Conservation (phyloP, 2,113 vertebrate species). For the Gasterosteus aculeatus region DNA sequence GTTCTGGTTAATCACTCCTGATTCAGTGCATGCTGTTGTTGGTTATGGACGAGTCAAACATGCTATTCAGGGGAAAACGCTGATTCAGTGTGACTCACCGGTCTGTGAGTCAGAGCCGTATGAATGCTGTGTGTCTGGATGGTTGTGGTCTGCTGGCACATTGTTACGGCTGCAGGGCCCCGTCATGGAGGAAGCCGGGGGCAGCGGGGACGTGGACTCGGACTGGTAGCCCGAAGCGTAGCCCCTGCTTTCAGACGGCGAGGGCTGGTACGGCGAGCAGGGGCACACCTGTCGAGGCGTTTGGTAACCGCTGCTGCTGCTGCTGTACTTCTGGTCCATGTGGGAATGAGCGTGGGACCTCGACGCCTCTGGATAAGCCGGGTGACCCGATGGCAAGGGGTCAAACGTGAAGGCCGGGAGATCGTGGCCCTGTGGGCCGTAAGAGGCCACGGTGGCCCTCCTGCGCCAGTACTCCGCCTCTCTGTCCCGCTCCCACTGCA, state of each 20-base stretch:
- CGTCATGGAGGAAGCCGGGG: constrained; percentile 63
- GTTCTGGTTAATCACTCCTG: constrained; percentile 2
- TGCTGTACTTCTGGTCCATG: constrained; percentile 86
- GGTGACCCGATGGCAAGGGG: constrained; percentile 81
- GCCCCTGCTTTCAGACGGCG: constrained; percentile 82
- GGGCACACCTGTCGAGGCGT: constrained; percentile 78
- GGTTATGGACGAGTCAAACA: constrained; percentile 16
- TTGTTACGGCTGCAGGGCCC: constrained; percentile 67
- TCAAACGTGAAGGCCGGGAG: constrained; percentile 80
- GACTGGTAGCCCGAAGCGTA: constrained; percentile 84
- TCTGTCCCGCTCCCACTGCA: constrained; percentile 81
- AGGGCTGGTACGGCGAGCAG: constrained; percentile 82
- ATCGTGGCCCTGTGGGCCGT: constrained; percentile 77
- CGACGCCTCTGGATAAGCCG: constrained; percentile 78
- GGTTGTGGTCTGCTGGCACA: constrained; percentile 55
- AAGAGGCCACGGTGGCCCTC: constrained; percentile 78
- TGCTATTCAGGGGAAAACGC: constrained; percentile 4
- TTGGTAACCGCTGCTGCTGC: constrained; percentile 82
- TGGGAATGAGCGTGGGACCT: constrained; percentile 78
- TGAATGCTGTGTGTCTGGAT: constrained; percentile 67
- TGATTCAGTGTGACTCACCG: constrained; percentile 62
- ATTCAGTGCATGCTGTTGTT: constrained; percentile 27
- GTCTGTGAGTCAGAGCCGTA: constrained; percentile 73
- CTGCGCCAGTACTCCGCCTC: constrained; percentile 83
- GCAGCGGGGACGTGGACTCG: constrained; percentile 82